These are phyloP conservation scores for Pogona vitticeps DNA, from an alignment of 2,113 vertebrate genomes.

Conservation along the genomic window DNA sequence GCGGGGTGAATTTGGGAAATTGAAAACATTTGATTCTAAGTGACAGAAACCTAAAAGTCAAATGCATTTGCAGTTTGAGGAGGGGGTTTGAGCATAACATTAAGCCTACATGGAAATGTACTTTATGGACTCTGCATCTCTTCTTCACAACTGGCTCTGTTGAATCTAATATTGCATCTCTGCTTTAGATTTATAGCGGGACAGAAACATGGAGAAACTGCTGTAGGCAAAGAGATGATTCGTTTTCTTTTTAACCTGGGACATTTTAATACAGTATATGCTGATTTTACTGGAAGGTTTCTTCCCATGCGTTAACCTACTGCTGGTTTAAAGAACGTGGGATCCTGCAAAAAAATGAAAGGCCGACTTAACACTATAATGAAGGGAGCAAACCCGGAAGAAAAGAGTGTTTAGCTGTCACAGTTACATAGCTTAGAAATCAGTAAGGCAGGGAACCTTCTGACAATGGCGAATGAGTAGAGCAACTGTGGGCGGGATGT, in stretches of 20 bases:
- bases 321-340: not conserved
- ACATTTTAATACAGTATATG: not conserved
- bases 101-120: not conserved
- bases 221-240: not conserved
- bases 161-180: not conserved
- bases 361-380: not conserved
- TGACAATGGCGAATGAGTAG: not conserved
- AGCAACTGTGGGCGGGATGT: not conserved
- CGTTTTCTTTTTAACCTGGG: not conserved
- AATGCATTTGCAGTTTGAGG: not conserved
- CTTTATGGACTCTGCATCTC: not conserved
- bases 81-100: not conserved
- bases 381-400: not conserved
- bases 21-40: not conserved
- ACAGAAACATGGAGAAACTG: not conserved
- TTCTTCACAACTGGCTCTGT: not conserved
- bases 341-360: not conserved
- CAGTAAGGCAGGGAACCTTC: not conserved
- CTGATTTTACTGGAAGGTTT: not conserved
- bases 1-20: not conserved
- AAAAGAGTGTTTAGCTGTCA: not conserved
- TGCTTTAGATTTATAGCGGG: not conserved
- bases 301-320: not conserved
- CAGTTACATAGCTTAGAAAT: conserved; percentile 11
- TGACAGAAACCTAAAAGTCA: not conserved